phyloP scores from a whole-genome alignment of 2,888 invertebrate species.

The Colostygia pectinataria region DNA sequence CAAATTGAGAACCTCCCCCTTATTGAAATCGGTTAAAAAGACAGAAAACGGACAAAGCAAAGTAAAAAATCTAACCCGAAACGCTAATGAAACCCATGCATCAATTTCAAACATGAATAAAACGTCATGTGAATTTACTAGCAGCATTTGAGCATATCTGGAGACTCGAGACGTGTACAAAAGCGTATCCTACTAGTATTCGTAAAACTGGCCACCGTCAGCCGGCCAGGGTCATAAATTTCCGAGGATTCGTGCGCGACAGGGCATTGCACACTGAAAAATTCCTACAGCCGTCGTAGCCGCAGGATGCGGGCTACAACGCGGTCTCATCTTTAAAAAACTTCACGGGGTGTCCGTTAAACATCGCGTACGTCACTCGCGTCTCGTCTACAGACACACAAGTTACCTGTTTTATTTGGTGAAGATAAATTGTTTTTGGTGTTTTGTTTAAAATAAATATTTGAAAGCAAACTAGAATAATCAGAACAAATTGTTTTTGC shows the following conservation, averaged over 20 bases:
- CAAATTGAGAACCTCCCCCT: too few species aligned
- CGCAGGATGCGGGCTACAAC: conserved; percentile 36
- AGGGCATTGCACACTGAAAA: conserved; percentile 73
- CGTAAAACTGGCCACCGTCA: conserved; percentile 65
- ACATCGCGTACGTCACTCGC: conserved; percentile 16
- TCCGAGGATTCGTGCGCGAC: conserved; percentile 72
- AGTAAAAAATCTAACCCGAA: background rate
- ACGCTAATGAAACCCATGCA: background rate
- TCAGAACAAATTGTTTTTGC: too few species aligned
- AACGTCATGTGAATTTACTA: conserved; percentile 17
- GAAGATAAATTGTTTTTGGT: conserved; percentile 11
- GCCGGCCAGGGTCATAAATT: conserved; percentile 71
- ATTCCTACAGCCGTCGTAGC: conserved; percentile 62
- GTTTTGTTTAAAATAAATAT: background rate
- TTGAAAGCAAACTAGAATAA: background rate
- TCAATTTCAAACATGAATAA: conserved; percentile 7
- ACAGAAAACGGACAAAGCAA: too few species aligned
- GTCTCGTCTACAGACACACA: background rate
- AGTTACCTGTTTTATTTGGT: conserved; percentile 5
- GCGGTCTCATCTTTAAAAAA: conserved; percentile 27
- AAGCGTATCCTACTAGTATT: conserved; percentile 58
- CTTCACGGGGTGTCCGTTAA: conserved; percentile 16
- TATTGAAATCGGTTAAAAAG: too few species aligned
- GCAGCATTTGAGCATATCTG: conserved; percentile 42
- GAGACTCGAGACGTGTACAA: conserved; percentile 51